phyloP scores from a whole-genome alignment of 2,797 vertebrate species.

The Morelia viridis region DNA sequence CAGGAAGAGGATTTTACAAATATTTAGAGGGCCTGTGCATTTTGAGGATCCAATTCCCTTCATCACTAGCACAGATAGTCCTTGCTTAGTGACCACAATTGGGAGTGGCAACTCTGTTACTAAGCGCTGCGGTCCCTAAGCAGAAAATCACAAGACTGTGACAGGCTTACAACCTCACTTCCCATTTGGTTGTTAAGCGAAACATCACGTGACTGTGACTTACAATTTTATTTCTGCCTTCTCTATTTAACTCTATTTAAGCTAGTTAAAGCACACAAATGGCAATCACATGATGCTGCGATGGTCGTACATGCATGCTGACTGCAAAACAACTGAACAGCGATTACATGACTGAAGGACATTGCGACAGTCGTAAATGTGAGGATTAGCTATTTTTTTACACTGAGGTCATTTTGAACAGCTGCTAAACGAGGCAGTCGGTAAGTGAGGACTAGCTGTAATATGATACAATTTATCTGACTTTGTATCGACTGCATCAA shows the following conservation, averaged over 20 bases:
- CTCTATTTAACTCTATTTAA: neutral
- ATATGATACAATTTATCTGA: neutral
- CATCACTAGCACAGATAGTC: neutral
- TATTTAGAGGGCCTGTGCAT: neutral
- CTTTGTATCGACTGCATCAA: neutral
- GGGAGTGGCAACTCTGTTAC: neutral
- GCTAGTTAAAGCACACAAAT: neutral
- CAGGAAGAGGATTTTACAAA: neutral
- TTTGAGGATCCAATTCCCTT: neutral
- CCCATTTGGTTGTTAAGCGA: neutral
- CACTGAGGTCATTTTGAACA: neutral
- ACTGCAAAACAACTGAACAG: neutral
- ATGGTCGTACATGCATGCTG: neutral
- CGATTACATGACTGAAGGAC: neutral
- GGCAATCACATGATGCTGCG: neutral
- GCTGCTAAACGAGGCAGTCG: neutral
- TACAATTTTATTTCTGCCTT: neutral
- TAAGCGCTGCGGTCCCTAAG: neutral
- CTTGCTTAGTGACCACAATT: neutral
- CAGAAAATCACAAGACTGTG: neutral
- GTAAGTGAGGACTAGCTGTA: neutral
- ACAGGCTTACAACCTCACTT: neutral
- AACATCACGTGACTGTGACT: neutral
- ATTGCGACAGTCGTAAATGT: neutral
- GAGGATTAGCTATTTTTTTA: neutral